phyloP scores from a whole-genome alignment of 1,140 invertebrate genomes.

The Apocrypta bakeri region DNA sequence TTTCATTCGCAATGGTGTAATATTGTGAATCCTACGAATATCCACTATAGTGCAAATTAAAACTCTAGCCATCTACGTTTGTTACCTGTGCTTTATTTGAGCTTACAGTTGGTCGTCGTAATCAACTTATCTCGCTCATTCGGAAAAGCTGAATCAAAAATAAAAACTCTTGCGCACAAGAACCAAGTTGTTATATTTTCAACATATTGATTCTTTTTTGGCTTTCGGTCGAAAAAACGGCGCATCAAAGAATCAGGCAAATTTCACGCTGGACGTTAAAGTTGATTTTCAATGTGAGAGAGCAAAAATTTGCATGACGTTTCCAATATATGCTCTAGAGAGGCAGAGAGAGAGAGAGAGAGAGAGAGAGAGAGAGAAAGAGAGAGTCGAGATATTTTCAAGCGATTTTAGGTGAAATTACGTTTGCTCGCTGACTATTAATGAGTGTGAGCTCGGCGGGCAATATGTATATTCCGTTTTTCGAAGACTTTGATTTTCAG shows the following conservation, averaged over 20 bases:
- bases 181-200: not conserved
- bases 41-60: not conserved
- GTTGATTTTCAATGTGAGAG: not conserved
- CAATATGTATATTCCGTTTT: not conserved
- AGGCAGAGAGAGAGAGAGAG: too few relatives aligned
- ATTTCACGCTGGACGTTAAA: not conserved
- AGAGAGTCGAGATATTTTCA: conserved; percentile 17
- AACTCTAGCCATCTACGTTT: not conserved
- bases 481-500: not conserved
- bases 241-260: not conserved
- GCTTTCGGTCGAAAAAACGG: not conserved
- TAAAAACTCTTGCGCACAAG: not conserved
- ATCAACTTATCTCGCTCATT: not conserved
- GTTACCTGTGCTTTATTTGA: not conserved
- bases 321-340: not conserved
- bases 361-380: not conserved
- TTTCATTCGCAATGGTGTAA: not conserved
- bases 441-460: not conserved
- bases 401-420: conserved; percentile 14
- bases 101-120: not conserved
- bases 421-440: conserved; percentile 15
- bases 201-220: not conserved
- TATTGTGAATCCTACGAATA: not conserved
- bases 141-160: not conserved
- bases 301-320: not conserved